Evolutionary conservation across 1,140 invertebrate genomes (phyloP), one percentile per base, ranked within the genome.

Genomic region (Littorina saxatilis): DNA sequence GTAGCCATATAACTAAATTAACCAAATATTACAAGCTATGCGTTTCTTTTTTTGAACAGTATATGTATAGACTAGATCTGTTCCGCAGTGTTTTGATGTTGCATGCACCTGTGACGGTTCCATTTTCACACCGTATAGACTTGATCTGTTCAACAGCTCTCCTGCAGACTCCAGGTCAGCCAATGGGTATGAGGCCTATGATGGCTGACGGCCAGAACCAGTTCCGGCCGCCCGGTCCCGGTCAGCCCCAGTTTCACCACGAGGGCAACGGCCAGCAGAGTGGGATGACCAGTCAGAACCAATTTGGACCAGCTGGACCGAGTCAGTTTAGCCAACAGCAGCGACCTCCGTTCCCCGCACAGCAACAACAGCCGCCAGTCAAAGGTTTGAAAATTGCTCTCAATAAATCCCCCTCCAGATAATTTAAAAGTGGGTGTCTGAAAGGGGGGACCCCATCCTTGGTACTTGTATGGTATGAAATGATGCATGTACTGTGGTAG

Each of bases 271-370:
- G 63, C 1, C 63, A 35, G 58, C 27, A 13, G 3, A 32, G 35
- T 9, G 29, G 4, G 13, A 9, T 15, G 27, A 37, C 66, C 23
- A 37, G 66, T 15, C 76, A 23, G 35, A 76, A 43, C 35, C 76
- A 78, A 58, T 78, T 78, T 63, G 55, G 76, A 43, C 76, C 74
- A 35, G 63, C 29, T 13, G 79, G 66, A 20, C 79, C 79, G 17
- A 52, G 74, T 13, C 78, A 39, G 63, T 72, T 72, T 72, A 37
- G 47, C 27, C 29, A 11, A 1, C 63, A 43, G 15, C 63, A 17
- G n/a, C 66, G 39, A 23, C 63, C 47, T n/a, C 40, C n/a, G 23
- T 37, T 4, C 20, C 70, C 32, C 4, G 37, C 17, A 47, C 63
- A 40, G 35, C 78, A 68, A 61, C 20, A 4, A 61, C 17, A 7